phyloP scores from a whole-genome alignment of 2,888 invertebrate genomes.

The Hoplodrina blanda region DNA sequence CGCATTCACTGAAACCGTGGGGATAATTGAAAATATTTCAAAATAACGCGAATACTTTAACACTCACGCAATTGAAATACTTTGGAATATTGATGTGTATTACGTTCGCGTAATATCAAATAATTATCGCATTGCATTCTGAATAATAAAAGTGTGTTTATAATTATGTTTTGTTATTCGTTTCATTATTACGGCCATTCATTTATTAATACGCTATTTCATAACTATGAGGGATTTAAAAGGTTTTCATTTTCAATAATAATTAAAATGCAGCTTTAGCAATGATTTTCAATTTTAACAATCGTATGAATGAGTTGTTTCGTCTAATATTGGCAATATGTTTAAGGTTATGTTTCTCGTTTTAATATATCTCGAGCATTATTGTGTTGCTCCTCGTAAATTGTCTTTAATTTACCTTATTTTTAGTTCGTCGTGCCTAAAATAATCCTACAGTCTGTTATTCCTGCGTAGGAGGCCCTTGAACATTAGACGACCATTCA shows the following conservation, averaged over 20 bases:
- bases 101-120: background rate
- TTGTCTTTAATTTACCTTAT: background rate
- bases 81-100: constrained; percentile 11
- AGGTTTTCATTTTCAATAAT: background rate
- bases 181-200: background rate
- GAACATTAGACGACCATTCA: background rate
- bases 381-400: background rate
- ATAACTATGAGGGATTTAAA: background rate
- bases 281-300: background rate
- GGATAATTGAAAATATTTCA: constrained; percentile 47
- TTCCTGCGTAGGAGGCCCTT: background rate
- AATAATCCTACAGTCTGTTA: background rate
- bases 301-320: background rate
- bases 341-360: background rate
- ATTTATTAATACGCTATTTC: background rate
- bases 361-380: background rate
- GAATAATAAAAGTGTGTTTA: background rate
- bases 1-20: constrained; percentile 28
- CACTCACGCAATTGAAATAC: constrained; percentile 19
- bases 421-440: background rate
- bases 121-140: constrained; percentile 9
- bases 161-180: background rate
- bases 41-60: constrained; percentile 22
- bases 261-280: background rate
- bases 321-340: background rate